Conservation (phyloP, 2,113 vertebrate genomes). For the Lasiurus cinereus region DNA sequence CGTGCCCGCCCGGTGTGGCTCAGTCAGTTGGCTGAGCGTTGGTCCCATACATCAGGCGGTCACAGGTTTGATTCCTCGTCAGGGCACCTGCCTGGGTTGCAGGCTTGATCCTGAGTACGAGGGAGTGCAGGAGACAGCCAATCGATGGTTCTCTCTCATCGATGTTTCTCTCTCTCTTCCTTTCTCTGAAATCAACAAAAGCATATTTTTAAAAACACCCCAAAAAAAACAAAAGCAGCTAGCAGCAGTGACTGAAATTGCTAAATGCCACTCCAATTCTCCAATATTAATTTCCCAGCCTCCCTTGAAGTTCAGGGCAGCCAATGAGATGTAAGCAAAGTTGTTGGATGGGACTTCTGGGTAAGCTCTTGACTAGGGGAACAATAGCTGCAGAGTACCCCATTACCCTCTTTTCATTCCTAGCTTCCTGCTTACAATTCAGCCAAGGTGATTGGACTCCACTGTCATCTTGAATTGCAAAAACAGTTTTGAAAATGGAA, state of each 20-base stretch:
- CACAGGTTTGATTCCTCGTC: too few relatives aligned
- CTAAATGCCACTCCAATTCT: background rate
- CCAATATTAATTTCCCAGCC: constrained; percentile 22
- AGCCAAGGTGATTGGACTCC: background rate
- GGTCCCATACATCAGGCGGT: too few relatives aligned
- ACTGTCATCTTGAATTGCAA: background rate
- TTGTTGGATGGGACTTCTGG: background rate
- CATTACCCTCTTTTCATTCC: background rate
- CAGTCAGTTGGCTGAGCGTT: too few relatives aligned
- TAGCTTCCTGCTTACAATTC: background rate
- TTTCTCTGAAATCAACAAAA: too few relatives aligned
- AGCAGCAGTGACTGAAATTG: background rate
- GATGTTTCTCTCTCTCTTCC: too few relatives aligned
- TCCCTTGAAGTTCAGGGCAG: background rate
- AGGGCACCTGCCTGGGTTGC: too few relatives aligned
- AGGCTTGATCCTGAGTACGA: too few relatives aligned
- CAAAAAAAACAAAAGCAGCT: background rate
- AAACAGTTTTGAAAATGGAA: constrained; percentile 20
- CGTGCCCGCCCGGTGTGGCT: background rate
- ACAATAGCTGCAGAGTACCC: background rate
- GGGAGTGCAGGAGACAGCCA: too few relatives aligned
- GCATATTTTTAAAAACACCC: too few relatives aligned
- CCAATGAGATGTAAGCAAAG: background rate
- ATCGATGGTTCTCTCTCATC: too few relatives aligned
- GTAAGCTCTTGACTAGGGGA: background rate